phyloP scores from a whole-genome alignment of 2,888 invertebrate species.

The Campoplex capitator region DNA sequence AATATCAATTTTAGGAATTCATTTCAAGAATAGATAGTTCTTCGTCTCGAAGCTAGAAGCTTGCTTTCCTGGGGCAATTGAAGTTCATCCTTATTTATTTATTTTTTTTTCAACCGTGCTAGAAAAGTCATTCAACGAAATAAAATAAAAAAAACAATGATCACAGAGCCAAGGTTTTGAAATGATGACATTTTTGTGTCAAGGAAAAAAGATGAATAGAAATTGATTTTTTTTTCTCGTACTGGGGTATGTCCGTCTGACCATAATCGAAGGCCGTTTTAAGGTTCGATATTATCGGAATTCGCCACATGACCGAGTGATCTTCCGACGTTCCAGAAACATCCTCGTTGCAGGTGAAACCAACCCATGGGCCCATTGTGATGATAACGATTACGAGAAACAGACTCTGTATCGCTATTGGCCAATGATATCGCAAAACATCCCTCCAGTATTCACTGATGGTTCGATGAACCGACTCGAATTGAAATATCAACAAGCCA shows the following conservation, averaged over 20 bases:
- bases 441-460: conserved; percentile 72
- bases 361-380: conserved; percentile 69
- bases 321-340: conserved; percentile 50
- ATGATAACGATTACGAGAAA: conserved; percentile 69
- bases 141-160: not conserved
- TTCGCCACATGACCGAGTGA: conserved; percentile 59
- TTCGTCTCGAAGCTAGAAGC: not conserved
- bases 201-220: not conserved
- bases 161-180: not conserved
- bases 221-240: conserved; percentile 21
- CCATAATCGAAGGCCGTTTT: conserved; percentile 47
- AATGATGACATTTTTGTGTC: not conserved
- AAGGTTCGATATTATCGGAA: conserved; percentile 56
- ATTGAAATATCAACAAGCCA: conserved; percentile 27
- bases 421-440: conserved; percentile 70
- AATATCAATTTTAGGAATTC: no score
- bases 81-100: not conserved
- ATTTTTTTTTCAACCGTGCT: not conserved
- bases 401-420: conserved; percentile 69
- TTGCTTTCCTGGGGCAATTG: no score
- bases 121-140: not conserved
- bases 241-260: conserved; percentile 40
- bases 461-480: conserved; percentile 62
- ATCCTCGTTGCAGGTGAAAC: conserved; percentile 63
- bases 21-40: not conserved